These are phyloP conservation scores for Blera fallax DNA, from an alignment of 2,888 invertebrate species.

Conservation along the genomic window DNA sequence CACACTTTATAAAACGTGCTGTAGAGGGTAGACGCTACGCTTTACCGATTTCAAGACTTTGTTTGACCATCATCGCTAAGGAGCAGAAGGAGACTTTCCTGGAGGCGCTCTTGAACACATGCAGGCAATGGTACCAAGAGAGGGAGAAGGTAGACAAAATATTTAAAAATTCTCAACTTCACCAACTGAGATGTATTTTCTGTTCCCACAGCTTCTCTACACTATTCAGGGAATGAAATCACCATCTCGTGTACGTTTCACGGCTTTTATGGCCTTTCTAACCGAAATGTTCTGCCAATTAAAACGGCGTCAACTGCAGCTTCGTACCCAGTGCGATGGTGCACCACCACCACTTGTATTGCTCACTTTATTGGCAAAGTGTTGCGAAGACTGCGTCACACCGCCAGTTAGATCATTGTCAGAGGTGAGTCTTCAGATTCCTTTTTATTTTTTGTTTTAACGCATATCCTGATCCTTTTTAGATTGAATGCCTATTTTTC, in stretches of 20 bases:
- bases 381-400: constrained; percentile 93
- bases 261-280: constrained; percentile 94
- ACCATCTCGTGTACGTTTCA: constrained; percentile 85
- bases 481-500: constrained; percentile 95
- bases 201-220: constrained; percentile 77
- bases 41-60: constrained; percentile 91
- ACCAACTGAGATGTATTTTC: neutral
- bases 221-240: constrained; percentile 83
- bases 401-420: constrained; percentile 91
- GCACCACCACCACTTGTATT: constrained; percentile 88
- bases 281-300: constrained; percentile 95
- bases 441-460: neutral
- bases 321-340: constrained; percentile 83
- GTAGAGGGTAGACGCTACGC: constrained; percentile 90
- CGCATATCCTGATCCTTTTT: constrained; percentile 68
- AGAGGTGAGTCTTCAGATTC: constrained; percentile 84
- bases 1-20: constrained; percentile 90
- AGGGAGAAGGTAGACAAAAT: constrained; percentile 84
- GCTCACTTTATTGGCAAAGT: constrained; percentile 92
- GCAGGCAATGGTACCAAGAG: constrained; percentile 95
- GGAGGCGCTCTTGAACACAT: constrained; percentile 93
- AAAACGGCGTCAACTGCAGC: constrained; percentile 85
- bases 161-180: neutral
- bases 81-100: constrained; percentile 94
- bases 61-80: constrained; percentile 93